Evolutionary conservation across 2,113 vertebrate species (phyloP).

Genomic region (Semicossyphus pulcher): DNA sequence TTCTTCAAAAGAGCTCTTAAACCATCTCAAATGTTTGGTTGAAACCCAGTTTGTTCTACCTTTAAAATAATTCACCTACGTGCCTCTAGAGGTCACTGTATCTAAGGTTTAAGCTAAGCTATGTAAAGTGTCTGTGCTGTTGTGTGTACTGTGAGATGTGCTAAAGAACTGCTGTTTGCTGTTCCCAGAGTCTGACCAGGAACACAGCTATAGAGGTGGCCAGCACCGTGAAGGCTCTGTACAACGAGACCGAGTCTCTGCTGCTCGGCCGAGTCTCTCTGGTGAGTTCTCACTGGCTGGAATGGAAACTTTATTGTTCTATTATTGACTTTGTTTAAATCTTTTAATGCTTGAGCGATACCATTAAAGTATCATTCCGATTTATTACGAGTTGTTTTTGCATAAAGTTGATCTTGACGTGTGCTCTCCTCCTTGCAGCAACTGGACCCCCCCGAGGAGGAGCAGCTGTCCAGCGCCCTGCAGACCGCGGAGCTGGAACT

Average conservation of each 20-base stretch:
- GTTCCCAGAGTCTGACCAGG: slow-evolving; percentile 90
- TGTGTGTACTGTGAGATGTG: neutral
- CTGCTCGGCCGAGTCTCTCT: slow-evolving; percentile 92
- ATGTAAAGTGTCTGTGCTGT: too few species aligned
- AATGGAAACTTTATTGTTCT: too few species aligned
- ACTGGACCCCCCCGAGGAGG: slow-evolving; percentile 94
- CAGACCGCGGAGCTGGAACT: slow-evolving; percentile 91
- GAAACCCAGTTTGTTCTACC: too few species aligned
- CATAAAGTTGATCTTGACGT: neutral
- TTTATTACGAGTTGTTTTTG: too few species aligned
- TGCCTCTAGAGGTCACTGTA: too few species aligned
- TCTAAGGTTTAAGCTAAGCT: too few species aligned
- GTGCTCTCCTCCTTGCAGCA: slow-evolving; percentile 80
- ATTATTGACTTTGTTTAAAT: too few species aligned
- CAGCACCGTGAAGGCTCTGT: slow-evolving; percentile 94
- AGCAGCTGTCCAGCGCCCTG: slow-evolving; percentile 89
- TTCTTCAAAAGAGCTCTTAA: too few species aligned
- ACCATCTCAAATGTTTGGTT: too few species aligned
- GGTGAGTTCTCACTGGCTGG: slow-evolving; percentile 81
- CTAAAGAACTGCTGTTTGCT: neutral
- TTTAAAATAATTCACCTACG: too few species aligned
- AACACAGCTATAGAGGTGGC: slow-evolving; percentile 95
- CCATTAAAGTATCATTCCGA: too few species aligned
- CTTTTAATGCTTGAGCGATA: too few species aligned
- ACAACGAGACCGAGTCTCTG: slow-evolving; percentile 96